Percentiles rank a stretch among this genome's conserved stretches.
phyloP scores from a whole-genome alignment of 2,113 vertebrate genomes.

The Microtus richardsoni region DNA sequence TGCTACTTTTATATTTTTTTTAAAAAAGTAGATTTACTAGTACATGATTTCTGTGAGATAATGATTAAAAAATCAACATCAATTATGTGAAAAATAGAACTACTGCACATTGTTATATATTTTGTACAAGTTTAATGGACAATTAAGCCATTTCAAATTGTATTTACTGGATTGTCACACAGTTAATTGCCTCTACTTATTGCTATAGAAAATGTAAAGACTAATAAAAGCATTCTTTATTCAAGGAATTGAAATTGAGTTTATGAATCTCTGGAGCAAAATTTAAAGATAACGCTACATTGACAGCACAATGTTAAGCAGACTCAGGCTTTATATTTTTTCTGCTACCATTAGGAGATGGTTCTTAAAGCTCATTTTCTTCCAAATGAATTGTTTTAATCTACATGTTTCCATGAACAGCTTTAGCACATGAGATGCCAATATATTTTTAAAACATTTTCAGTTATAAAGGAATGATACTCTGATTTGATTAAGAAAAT shows the following conservation, averaged over 20 bases:
- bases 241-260: neutral
- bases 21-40: neutral
- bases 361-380: neutral
- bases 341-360: neutral
- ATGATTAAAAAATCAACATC: neutral
- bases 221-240: neutral
- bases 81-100: neutral
- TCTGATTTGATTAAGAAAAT: conserved; percentile 40
- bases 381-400: neutral
- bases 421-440: neutral
- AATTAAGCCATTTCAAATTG: neutral
- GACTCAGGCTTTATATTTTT: neutral
- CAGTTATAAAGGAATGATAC: neutral
- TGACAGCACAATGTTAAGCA: neutral
- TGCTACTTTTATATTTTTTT: neutral
- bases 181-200: neutral
- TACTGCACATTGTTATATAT: neutral
- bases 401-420: neutral
- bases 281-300: neutral
- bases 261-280: neutral
- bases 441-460: neutral
- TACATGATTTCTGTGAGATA: neutral
- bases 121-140: neutral
- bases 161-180: neutral
- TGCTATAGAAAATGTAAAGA: neutral